Evolutionary conservation across 2,888 invertebrate species (phyloP).

Genomic region (Eupithecia exiguata): DNA sequence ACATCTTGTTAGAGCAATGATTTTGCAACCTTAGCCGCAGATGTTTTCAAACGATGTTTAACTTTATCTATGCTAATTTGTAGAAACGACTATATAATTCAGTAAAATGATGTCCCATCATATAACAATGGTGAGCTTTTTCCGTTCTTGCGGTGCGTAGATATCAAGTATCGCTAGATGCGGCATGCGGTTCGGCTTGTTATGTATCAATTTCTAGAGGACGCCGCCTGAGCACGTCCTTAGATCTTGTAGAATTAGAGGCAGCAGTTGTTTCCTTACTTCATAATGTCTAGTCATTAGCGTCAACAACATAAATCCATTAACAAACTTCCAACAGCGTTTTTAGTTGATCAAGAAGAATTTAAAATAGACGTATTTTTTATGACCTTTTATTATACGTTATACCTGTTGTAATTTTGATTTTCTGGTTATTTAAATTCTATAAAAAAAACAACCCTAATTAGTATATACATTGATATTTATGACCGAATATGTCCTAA

Average conservation of each 20-base stretch:
- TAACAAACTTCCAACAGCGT: not conserved
- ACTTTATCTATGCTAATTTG: not conserved
- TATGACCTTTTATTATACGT: too few relatives aligned
- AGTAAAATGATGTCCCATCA: not conserved
- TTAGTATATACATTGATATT: not conserved
- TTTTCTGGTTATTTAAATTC: too few relatives aligned
- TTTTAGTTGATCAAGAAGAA: not conserved
- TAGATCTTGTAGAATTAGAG: conserved; percentile 1
- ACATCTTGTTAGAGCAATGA: not conserved
- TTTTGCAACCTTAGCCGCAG: not conserved
- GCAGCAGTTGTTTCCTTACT: not conserved
- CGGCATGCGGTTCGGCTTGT: conserved; percentile 51
- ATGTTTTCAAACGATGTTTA: not conserved
- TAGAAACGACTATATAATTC: not conserved
- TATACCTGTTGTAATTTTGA: not conserved
- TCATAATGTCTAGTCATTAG: not conserved
- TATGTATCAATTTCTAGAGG: conserved; percentile 47
- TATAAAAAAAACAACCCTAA: not conserved
- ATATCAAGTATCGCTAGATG: conserved; percentile 28
- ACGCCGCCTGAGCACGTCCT: conserved; percentile 23
- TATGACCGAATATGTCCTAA: not conserved
- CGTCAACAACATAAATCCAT: not conserved
- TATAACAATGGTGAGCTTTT: conserved; percentile 46
- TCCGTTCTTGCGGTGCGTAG: conserved; percentile 40
- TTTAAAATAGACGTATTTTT: not conserved